Base-by-base conservation (phyloP, 2,113 vertebrate species). In the Vireo altiloquus region DNA sequence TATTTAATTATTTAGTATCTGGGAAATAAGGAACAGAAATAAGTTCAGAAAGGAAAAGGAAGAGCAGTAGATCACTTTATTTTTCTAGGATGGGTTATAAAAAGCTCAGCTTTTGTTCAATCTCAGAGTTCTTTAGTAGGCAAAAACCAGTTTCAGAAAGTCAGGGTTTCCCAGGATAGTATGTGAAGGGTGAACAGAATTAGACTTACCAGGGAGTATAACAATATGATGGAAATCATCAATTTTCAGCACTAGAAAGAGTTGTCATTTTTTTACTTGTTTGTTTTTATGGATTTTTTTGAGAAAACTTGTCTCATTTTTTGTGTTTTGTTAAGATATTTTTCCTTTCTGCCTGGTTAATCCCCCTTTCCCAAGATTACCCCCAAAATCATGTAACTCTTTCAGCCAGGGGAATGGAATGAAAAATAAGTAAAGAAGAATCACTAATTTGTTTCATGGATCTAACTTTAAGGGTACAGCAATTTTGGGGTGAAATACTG, bases 321-420 rank as follows among this genome's bases (percentile, higher is more conserved):
- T 25, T 0, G 3, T 1, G 2, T 5, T 44, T 64, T 50, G 4
- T 50, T 70, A 13, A 46, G 7, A 3, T 64, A 10, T 46, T 57
- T 57, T 65, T 57, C 18, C 5, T 30, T 80, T 72, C 31, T 64
- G 14, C 5, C 24, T 21, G 18, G 11, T 42, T 64, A 22, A 10
- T 35, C 15, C 3, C 7, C 3, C 3, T 64, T 33, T 35, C 42
- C 24, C 12, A 65, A 61, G 12, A 61, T 40, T 57, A 52, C 31
- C 8, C 65, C 4, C 6, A 91, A 83, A 83, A 66, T 59, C 11
- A 31, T 21, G 14, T 12, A 35, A 7, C 5, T 49, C 25, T 35
- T 11, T 23, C 17, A 91, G 13, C 3, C 21, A 87, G 50, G 22
- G 11, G 5, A 53, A 37, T 28, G 8, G 14, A 72, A 5, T 15